Evolutionary conservation across 1,140 invertebrate genomes (phyloP).

Genomic region (Rhyzopertha dominica): DNA sequence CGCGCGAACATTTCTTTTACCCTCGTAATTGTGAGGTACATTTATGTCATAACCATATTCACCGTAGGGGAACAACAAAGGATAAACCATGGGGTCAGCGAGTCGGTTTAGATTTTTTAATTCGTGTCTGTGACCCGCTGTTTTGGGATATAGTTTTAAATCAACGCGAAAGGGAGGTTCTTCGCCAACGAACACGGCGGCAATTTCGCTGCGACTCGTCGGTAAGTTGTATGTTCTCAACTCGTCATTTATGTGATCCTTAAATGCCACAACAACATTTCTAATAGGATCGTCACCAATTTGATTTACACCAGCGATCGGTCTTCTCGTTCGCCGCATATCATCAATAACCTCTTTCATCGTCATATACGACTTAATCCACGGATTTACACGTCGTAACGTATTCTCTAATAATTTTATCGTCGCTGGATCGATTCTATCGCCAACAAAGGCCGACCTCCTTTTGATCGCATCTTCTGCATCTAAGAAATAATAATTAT

Average conservation of each 20-base stretch:
- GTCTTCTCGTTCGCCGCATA: background rate
- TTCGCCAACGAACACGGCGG: background rate
- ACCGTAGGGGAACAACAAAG: background rate
- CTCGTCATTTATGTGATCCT: background rate
- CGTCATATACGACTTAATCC: background rate
- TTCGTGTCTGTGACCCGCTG: background rate
- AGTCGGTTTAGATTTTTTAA: slow-evolving; percentile 3
- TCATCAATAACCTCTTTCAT: background rate
- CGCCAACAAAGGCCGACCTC: background rate
- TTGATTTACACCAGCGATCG: slow-evolving; percentile 12
- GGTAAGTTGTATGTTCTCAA: background rate
- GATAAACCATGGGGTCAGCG: background rate
- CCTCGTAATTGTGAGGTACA: slow-evolving; percentile 6
- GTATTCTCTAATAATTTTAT: background rate
- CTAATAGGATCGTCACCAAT: no score
- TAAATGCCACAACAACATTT: background rate
- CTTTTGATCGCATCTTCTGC: background rate
- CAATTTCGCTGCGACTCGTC: background rate
- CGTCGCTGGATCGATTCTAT: background rate
- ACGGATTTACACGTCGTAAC: background rate
- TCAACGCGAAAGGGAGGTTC: background rate
- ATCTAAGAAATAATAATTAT: slow-evolving; percentile 2
- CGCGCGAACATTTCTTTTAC: no score
- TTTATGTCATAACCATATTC: background rate
- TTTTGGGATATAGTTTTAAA: background rate